Evolutionary conservation across 2,113 vertebrate genomes (phyloP).

Genomic region (Mesitornis unicolor): DNA sequence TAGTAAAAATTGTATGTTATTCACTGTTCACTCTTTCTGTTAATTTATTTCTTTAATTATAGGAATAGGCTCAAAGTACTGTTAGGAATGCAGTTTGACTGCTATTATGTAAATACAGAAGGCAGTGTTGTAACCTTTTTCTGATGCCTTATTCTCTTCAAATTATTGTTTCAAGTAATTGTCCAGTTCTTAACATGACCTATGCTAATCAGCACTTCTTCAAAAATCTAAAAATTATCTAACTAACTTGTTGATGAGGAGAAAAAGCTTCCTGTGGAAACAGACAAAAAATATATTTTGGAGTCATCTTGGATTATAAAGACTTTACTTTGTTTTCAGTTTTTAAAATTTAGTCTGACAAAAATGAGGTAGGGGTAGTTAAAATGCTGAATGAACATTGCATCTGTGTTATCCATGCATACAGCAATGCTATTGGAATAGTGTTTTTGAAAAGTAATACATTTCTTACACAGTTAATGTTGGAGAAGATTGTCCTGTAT

Average conservation of each 20-base stretch:
- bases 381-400: neutral
- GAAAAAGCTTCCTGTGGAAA: neutral
- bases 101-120: neutral
- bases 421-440: neutral
- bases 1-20: neutral
- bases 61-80: neutral
- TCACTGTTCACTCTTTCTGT: neutral
- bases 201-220: neutral
- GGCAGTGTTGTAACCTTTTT: neutral
- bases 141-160: neutral
- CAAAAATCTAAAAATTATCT: neutral
- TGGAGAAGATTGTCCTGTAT: constrained; percentile 85
- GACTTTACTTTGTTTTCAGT: neutral
- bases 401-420: neutral
- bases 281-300: neutral
- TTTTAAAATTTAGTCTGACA: neutral
- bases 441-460: neutral
- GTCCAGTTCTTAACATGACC: neutral
- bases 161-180: neutral
- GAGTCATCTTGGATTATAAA: neutral
- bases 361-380: neutral
- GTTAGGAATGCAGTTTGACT: neutral
- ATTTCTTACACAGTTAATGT: constrained; percentile 78
- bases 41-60: neutral
- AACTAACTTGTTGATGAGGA: neutral